These are phyloP conservation scores for Menura novaehollandiae DNA, from an alignment of 2,113 vertebrate genomes.

Conservation along the genomic window DNA sequence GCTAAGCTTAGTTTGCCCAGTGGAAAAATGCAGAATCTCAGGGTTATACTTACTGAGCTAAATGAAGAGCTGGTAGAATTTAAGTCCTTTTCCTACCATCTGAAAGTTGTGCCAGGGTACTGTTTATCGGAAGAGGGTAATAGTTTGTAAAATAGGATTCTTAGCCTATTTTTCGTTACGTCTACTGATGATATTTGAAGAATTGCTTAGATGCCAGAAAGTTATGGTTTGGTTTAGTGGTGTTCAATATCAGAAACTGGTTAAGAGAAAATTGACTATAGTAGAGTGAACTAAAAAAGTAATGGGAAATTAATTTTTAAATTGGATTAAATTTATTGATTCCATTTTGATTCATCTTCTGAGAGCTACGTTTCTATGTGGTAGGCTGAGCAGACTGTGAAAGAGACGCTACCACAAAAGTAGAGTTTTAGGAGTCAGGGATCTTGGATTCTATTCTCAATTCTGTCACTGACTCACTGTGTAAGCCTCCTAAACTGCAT, in stretches of 20 bases:
- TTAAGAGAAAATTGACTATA: neutral
- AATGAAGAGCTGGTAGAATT: neutral
- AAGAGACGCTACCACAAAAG: neutral
- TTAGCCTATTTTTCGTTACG: neutral
- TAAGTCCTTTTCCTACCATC: neutral
- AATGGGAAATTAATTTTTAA: neutral
- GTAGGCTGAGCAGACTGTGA: neutral
- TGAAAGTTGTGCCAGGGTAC: neutral
- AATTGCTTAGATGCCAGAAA: neutral
- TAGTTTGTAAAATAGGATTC: neutral
- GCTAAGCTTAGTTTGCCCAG: fast-evolving
- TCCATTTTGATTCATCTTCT: neutral
- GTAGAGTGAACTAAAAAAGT: neutral
- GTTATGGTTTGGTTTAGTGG: neutral
- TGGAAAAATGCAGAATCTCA: neutral
- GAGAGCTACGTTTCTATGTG: neutral
- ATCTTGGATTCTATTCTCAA: slow-evolving; percentile 1
- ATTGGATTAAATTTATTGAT: neutral
- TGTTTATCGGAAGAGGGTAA: neutral
- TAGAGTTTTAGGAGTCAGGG: neutral
- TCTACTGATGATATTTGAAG: neutral
- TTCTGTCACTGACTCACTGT: slow-evolving; percentile 10
- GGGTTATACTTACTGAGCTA: neutral
- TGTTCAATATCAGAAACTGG: neutral
- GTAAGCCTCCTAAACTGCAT: neutral